Conservation (phyloP, 2,113 vertebrate species). For the Tragelaphus buxtoni region DNA sequence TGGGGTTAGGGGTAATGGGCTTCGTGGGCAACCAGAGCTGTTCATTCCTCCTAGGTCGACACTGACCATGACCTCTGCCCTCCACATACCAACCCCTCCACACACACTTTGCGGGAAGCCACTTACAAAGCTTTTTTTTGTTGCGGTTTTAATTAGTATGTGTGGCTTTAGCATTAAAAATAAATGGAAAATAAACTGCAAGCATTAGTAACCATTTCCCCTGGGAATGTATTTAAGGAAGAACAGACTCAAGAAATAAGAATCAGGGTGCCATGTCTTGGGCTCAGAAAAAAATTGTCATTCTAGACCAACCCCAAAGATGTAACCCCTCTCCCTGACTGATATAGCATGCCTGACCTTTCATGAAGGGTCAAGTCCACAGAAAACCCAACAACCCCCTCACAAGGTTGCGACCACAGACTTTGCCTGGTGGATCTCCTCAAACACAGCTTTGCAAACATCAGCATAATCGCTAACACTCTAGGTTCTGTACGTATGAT, state of each 20-base stretch:
- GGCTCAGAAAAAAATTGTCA: background rate
- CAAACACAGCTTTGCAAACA: background rate
- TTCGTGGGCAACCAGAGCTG: background rate
- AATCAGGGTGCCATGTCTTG: background rate
- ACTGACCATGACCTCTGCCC: background rate
- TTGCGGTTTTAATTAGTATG: background rate
- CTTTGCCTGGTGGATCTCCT: background rate
- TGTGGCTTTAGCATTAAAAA: slow-evolving; percentile 12
- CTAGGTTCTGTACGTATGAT: rapidly evolving
- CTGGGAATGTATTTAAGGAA: background rate
- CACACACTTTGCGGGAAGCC: background rate
- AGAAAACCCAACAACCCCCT: background rate
- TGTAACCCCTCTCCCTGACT: background rate
- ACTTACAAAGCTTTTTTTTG: background rate
- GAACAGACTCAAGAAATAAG: background rate
- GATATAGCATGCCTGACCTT: background rate
- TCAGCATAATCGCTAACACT: rapidly evolving
- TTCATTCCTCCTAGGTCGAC: background rate
- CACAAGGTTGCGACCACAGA: rapidly evolving
- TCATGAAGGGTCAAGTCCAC: background rate
- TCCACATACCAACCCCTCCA: background rate
- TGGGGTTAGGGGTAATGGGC: background rate
- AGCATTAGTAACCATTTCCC: background rate
- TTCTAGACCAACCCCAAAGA: background rate
- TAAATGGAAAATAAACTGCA: slow-evolving; percentile 2